Conservation (phyloP, 2,113 vertebrate genomes). For the Cettia cetti region DNA sequence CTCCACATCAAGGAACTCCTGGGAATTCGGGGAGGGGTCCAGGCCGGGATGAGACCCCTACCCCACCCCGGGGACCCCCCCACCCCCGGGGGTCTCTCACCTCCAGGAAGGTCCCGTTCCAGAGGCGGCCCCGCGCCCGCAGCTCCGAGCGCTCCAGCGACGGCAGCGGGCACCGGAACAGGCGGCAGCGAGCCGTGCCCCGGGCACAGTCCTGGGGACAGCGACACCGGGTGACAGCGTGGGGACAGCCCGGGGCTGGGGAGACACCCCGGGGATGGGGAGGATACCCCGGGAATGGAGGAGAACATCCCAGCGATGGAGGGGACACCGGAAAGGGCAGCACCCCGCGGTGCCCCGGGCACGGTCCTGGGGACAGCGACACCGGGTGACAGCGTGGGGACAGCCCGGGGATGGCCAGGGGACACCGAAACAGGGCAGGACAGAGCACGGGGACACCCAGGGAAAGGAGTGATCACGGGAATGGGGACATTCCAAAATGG, state of each 20-base stretch:
- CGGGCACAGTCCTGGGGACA: slow-evolving; percentile 80
- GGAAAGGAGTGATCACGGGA: too few relatives aligned
- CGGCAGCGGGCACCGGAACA: slow-evolving; percentile 85
- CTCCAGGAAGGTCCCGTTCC: slow-evolving; percentile 95
- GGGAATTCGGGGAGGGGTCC: not conserved
- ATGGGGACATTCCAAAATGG: too few relatives aligned
- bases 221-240: too few relatives aligned
- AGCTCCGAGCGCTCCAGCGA: slow-evolving; percentile 83
- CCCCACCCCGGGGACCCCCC: not conserved
- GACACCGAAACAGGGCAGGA: too few relatives aligned
- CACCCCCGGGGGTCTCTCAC: slow-evolving; percentile 36
- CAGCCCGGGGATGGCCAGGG: not conserved
- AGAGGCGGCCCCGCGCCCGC: slow-evolving; percentile 82
- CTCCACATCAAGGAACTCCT: slow-evolving; percentile 82
- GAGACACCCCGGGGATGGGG: not conserved
- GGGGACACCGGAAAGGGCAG: too few relatives aligned
- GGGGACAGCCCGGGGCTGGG: too few relatives aligned
- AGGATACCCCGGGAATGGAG: too few relatives aligned
- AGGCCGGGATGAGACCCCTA: not conserved
- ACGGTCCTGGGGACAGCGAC: too few relatives aligned
- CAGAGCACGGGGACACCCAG: too few relatives aligned
- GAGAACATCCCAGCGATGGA: too few relatives aligned
- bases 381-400: not conserved
- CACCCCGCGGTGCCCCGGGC: too few relatives aligned
- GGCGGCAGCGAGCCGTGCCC: slow-evolving; percentile 81